Evolutionary conservation across 2,113 vertebrate species (phyloP).

Genomic region (Polypterus bichir): DNA sequence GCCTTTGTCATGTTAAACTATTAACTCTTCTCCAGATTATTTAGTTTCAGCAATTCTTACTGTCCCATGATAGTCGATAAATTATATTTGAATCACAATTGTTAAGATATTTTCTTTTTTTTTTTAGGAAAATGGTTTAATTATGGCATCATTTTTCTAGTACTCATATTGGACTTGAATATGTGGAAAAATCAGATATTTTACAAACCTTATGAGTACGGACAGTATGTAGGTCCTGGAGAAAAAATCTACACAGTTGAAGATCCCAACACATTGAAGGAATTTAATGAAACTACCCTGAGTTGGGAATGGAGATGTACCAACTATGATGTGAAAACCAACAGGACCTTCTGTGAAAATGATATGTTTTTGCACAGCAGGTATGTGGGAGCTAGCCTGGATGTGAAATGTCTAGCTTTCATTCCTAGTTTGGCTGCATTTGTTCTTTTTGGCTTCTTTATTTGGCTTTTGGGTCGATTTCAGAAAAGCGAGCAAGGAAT

Average conservation of each 20-base stretch:
- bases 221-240: slow-evolving; percentile 87
- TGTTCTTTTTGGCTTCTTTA: slow-evolving; percentile 83
- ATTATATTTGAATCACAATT: too few species aligned
- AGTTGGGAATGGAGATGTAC: slow-evolving; percentile 83
- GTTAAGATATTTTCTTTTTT: slow-evolving; percentile 25
- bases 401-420: slow-evolving; percentile 89
- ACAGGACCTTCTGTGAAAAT: slow-evolving; percentile 62
- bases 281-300: slow-evolving; percentile 83
- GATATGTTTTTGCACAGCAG: slow-evolving; percentile 94
- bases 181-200: slow-evolving; percentile 99
- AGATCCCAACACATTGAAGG: slow-evolving; percentile 68
- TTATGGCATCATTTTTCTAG: slow-evolving; percentile 95
- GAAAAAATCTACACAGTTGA: slow-evolving; percentile 93
- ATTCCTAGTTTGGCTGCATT: slow-evolving; percentile 87
- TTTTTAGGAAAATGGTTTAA: slow-evolving; percentile 96
- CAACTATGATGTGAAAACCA: slow-evolving; percentile 66
- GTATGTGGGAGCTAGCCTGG: slow-evolving; percentile 70
- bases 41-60: too few species aligned
- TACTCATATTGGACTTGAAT: slow-evolving; percentile 94
- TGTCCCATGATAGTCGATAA: too few species aligned
- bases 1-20: too few species aligned
- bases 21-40: too few species aligned
- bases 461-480: slow-evolving; percentile 88
- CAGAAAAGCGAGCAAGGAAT: slow-evolving; percentile 80
- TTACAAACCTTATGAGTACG: slow-evolving; percentile 91